A percentile compares a stretch with the other conserved stretches of the same genome.
phyloP scores from a whole-genome alignment of 2,113 vertebrate genomes.

The Trematomus loennbergii region DNA sequence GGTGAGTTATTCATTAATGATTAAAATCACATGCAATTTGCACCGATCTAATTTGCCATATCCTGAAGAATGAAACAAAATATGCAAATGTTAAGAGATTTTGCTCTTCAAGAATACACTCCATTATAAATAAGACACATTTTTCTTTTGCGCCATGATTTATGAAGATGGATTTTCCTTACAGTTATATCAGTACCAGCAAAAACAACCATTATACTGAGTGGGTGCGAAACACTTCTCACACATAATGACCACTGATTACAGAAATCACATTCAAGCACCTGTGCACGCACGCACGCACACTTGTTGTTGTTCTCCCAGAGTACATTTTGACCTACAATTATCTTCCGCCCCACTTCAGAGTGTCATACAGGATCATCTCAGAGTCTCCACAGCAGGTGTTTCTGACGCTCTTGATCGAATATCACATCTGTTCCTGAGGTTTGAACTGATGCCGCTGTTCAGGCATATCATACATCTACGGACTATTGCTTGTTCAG shows the following conservation, averaged over 20 bases:
- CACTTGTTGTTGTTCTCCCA: constrained; percentile 12
- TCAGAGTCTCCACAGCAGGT: constrained; percentile 39
- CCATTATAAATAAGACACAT: not conserved
- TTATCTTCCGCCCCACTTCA: constrained; percentile 55
- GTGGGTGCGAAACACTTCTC: not conserved
- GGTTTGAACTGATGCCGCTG: constrained; percentile 3
- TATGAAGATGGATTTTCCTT: constrained; percentile 3
- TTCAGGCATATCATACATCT: not conserved
- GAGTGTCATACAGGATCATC: constrained; percentile 20
- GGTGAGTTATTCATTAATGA: not conserved
- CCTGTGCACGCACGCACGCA: constrained; percentile 22
- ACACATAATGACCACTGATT: not conserved
- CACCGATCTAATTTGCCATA: too few relatives aligned
- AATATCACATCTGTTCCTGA: constrained; percentile 37
- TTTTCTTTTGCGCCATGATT: not conserved
- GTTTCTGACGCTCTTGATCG: constrained; percentile 48
- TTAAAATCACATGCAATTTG: too few relatives aligned
- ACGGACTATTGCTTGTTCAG: not conserved
- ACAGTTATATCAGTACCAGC: not conserved
- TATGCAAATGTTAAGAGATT: too few relatives aligned
- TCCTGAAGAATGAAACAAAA: too few relatives aligned
- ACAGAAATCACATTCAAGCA: constrained; percentile 31
- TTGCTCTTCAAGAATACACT: not conserved
- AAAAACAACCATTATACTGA: not conserved
- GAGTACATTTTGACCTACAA: constrained; percentile 57